These are phyloP conservation scores for Drosophila chauvacae DNA, from an alignment of 1,140 invertebrate species.

Conservation along the genomic window DNA sequence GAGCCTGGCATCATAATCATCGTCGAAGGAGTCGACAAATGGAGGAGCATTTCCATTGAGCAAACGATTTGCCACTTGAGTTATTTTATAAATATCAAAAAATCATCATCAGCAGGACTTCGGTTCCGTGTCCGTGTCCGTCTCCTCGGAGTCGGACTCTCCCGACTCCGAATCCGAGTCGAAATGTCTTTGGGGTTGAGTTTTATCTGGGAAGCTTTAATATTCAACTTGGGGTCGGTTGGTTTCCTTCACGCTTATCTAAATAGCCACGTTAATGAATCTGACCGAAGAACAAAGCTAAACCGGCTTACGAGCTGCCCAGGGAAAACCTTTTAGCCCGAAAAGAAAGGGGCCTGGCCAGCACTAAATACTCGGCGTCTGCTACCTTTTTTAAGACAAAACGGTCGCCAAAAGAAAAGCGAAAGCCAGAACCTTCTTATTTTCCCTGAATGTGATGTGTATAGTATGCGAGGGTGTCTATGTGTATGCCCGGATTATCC, in stretches of 20 bases:
- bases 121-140: slow-evolving; percentile 19
- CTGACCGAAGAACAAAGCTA: slow-evolving; percentile 73
- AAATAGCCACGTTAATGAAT: slow-evolving; percentile 82
- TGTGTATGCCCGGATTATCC: slow-evolving; percentile 71
- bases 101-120: slow-evolving; percentile 60
- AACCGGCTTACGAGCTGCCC: slow-evolving; percentile 60
- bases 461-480: slow-evolving; percentile 31
- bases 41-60: slow-evolving; percentile 78
- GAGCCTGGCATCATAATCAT: slow-evolving; percentile 5
- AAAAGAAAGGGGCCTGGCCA: slow-evolving; percentile 22
- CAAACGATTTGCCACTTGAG: slow-evolving; percentile 84
- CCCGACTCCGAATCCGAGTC: slow-evolving; percentile 7
- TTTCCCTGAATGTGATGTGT: slow-evolving; percentile 25
- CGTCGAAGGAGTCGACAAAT: slow-evolving; percentile 64
- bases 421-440: slow-evolving; percentile 66
- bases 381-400: slow-evolving; percentile 67
- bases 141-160: slow-evolving; percentile 16
- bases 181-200: slow-evolving; percentile 15
- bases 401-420: slow-evolving; percentile 44
- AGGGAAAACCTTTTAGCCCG: slow-evolving; percentile 68
- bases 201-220: slow-evolving; percentile 61
- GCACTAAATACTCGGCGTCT: slow-evolving; percentile 72
- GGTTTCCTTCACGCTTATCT: slow-evolving; percentile 69
- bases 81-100: slow-evolving; percentile 80
- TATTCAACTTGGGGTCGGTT: slow-evolving; percentile 45